These are phyloP conservation scores for Pyrocephalus nanus DNA, from an alignment of 2,797 vertebrate genomes.

Conservation along the genomic window DNA sequence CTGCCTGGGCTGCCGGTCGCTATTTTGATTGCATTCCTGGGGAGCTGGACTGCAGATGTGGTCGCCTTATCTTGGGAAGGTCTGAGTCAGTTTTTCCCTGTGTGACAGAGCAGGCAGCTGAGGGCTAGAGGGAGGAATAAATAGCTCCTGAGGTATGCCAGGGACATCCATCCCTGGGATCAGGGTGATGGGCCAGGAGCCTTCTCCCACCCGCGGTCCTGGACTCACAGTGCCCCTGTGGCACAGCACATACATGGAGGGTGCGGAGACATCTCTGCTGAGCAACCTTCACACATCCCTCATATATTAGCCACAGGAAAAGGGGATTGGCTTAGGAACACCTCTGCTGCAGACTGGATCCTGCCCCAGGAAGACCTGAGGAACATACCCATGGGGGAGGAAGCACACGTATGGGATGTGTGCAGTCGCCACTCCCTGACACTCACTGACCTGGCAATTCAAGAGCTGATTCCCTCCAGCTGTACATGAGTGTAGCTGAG, in stretches of 20 bases:
- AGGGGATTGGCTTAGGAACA: neutral
- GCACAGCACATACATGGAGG: fast-evolving
- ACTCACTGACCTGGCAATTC: neutral
- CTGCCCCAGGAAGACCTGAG: neutral
- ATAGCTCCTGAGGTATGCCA: conserved; percentile 26
- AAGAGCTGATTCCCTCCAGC: neutral
- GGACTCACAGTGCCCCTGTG: fast-evolving
- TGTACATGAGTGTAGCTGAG: neutral
- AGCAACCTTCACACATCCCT: neutral
- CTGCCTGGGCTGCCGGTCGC: neutral
- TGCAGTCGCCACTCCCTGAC: fast-evolving
- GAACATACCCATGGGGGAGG: neutral
- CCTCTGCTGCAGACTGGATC: neutral
- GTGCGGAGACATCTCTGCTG: neutral
- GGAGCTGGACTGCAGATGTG: conserved; percentile 59
- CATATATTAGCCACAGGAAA: neutral
- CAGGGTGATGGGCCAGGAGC: neutral
- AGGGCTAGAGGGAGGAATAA: conserved; percentile 48
- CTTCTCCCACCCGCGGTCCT: neutral
- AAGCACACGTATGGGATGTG: fast-evolving
- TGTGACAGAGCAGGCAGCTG: conserved; percentile 35
- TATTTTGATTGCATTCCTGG: conserved; percentile 39
- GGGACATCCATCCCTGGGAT: neutral
- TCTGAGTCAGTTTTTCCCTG: conserved; percentile 70
- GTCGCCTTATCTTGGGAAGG: conserved; percentile 60